A percentile compares a stretch with the other conserved stretches of the same genome.
phyloP scores from a whole-genome alignment of 2,113 vertebrate species.

The Scomber colias region DNA sequence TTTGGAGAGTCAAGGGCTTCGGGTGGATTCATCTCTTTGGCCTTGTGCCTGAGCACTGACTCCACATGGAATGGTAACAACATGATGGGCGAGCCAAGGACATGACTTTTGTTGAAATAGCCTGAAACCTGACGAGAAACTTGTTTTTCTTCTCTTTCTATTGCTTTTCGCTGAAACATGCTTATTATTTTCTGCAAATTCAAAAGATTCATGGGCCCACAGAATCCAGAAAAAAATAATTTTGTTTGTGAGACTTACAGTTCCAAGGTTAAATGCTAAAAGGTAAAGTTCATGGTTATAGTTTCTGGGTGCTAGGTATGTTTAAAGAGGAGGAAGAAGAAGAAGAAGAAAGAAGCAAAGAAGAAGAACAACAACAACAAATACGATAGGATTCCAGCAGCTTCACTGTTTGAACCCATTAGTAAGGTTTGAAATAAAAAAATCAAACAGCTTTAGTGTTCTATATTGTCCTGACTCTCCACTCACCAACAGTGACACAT shows the following conservation, averaged over 20 bases:
- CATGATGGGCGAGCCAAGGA: slow-evolving; percentile 14
- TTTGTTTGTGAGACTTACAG: no score
- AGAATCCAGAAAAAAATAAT: no score
- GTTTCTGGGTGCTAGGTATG: no score
- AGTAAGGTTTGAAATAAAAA: neutral
- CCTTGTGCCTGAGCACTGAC: slow-evolving; percentile 6
- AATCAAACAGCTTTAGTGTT: neutral
- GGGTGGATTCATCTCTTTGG: slow-evolving; percentile 51
- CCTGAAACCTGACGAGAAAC: slow-evolving; percentile 1
- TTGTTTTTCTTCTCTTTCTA: slow-evolving; percentile 8
- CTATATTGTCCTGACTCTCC: neutral
- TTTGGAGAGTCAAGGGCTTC: slow-evolving; percentile 55
- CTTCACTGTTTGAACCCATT: neutral
- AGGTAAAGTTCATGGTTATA: no score
- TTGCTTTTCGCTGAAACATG: neutral
- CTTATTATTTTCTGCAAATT: no score
- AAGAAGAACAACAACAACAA: no score
- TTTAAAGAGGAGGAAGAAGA: no score
- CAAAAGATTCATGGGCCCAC: no score
- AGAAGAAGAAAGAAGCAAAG: no score
- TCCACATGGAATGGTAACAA: slow-evolving; percentile 21
- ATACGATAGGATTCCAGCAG: no score
- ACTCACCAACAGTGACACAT: slow-evolving; percentile 3
- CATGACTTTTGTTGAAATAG: slow-evolving; percentile 19
- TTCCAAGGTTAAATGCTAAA: no score